Evolutionary conservation across 2,113 vertebrate genomes (phyloP).

Genomic region (Plecotus auritus): DNA sequence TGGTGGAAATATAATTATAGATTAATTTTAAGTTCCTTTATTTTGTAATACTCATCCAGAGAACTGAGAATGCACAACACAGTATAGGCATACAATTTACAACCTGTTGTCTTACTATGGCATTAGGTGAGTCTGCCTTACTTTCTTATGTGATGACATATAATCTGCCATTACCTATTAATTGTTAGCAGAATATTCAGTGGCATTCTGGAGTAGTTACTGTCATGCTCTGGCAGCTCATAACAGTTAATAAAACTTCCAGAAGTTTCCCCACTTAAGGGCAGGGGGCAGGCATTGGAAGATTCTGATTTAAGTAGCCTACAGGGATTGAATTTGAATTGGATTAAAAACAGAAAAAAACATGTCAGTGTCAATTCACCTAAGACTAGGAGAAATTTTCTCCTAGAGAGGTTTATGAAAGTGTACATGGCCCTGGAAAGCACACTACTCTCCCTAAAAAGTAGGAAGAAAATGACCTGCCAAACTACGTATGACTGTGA

Average conservation of each 20-base stretch:
- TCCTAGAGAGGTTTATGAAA: not conserved
- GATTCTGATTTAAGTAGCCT: not conserved
- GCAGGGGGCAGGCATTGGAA: not conserved
- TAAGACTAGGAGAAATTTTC: not conserved
- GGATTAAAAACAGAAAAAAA: not conserved
- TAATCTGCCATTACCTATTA: not conserved
- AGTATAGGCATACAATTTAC: not conserved
- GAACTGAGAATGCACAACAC: not conserved
- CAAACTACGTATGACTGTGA: too few relatives aligned
- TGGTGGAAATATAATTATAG: not conserved
- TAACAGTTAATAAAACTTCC: not conserved
- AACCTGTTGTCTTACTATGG: not conserved
- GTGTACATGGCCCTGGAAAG: not conserved
- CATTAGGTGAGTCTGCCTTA: not conserved
- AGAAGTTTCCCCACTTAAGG: not conserved
- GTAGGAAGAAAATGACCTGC: not conserved
- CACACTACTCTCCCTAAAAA: not conserved
- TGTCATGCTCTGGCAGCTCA: not conserved
- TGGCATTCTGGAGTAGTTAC: not conserved
- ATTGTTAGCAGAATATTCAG: not conserved
- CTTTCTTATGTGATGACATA: not conserved
- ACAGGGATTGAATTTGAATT: not conserved
- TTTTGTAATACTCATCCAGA: not conserved
- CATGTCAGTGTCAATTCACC: not conserved
- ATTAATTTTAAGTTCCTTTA: constrained; percentile 4